Evolutionary conservation across 1,140 invertebrate genomes (phyloP), one percentile per base, ranked within the genome.

Genomic region (Aradophagus sp.): DNA sequence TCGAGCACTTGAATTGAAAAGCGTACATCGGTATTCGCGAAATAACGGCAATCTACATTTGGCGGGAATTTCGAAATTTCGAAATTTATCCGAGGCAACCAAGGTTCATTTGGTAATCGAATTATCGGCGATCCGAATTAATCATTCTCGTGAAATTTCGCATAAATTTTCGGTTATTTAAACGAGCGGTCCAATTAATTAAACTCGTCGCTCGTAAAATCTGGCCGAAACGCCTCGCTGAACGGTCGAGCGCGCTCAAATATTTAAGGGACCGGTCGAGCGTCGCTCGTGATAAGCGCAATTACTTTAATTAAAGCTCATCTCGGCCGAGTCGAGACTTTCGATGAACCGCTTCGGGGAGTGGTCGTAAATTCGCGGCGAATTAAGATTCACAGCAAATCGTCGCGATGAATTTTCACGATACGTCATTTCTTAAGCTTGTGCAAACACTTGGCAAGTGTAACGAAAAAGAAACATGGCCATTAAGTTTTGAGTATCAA

Each of bases 271-370:
- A 48, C 55, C 55, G 27, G 27, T 48, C 27, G 55, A 59, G 23
- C 44, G 19, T 31, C 35, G 44, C 34, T 35, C 23, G 39, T 62
- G 29, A 35, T 52, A 62, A 52, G 58, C 19, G 39, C 36, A 62
- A 52, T 62, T 62, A 62, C 38, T 62, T 52, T 44, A 52, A 62
- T 62, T 62, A 62, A 62, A 23, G 29, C 16, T 62, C 56, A 61
- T 61, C 45, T 61, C 38, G 0, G 14, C 6, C 39, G 14, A 45
- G 19, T 12, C 31, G 42, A 8, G 34, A 19, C 55, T 59, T 59
- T 59, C 44, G 55, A 38, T 34, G 41, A 58, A 38, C 19, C 15
- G 12, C 15, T 6, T 16, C 35, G 17, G 36, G 56, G 56, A 61
- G 56, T 61, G 56, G 56, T 11, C 45, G 14, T 42, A 50, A n/a